These are phyloP conservation scores for Mystacornis crossleyi DNA, from an alignment of 2,113 vertebrate species.

Conservation along the genomic window DNA sequence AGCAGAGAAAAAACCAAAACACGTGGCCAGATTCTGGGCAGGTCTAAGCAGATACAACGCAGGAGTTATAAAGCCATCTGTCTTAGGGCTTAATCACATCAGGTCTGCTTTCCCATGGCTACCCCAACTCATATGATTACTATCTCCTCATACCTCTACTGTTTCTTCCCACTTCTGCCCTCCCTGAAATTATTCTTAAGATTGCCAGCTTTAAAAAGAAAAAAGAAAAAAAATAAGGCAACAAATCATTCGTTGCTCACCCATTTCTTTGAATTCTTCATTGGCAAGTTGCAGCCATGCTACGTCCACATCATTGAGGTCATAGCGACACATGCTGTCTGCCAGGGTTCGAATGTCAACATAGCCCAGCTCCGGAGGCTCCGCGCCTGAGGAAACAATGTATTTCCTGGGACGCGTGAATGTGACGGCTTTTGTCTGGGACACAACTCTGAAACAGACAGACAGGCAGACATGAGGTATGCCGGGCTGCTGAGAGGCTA, in stretches of 20 bases:
- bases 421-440: conserved; percentile 82
- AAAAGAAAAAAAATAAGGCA: not conserved
- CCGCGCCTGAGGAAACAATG: conserved; percentile 83
- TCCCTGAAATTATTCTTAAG: not conserved
- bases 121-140: not conserved
- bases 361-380: conserved; percentile 86
- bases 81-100: not conserved
- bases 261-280: conserved; percentile 90
- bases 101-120: not conserved
- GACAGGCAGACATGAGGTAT: not conserved
- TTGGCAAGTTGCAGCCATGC: conserved; percentile 89
- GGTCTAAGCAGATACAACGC: not conserved
- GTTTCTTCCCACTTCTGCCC: not conserved
- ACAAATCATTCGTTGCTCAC: conserved; percentile 69
- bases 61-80: fast-evolving
- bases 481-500: not conserved
- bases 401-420: conserved; percentile 90
- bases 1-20: not conserved
- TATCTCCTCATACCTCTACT: not conserved
- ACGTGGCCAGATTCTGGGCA: not conserved
- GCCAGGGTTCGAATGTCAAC: conserved; percentile 90
- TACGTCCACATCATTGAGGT: conserved; percentile 90
- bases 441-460: conserved; percentile 75
- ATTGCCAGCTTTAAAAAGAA: not conserved
- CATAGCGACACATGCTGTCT: conserved; percentile 88